Conservation (phyloP, 2,113 vertebrate species). For the Paradoxurus hermaphroditus region DNA sequence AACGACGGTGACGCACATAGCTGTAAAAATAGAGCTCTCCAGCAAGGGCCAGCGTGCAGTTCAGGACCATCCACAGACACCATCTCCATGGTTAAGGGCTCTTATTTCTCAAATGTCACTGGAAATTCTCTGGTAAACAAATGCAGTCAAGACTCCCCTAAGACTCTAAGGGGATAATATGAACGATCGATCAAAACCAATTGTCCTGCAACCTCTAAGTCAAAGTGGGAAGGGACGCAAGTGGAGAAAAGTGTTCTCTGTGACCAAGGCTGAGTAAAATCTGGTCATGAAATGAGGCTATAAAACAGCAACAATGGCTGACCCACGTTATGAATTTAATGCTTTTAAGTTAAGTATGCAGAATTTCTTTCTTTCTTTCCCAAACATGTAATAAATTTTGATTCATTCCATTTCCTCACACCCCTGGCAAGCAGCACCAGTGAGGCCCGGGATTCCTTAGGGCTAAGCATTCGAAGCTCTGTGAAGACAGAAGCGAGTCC, state of each 20-base stretch:
- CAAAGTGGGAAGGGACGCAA: slow-evolving; percentile 18
- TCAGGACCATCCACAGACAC: slow-evolving; percentile 50
- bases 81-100: slow-evolving; percentile 16
- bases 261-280: background rate
- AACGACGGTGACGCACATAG: slow-evolving; percentile 58
- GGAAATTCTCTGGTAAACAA: slow-evolving; percentile 38
- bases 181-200: background rate
- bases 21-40: slow-evolving; percentile 64
- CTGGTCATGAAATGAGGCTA: background rate
- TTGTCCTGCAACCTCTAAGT: background rate
- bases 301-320: background rate
- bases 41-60: background rate
- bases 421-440: background rate
- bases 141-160: background rate
- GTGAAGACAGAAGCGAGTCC: background rate
- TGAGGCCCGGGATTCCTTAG: background rate
- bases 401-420: background rate
- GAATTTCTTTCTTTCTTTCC: background rate
- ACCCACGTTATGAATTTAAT: slow-evolving; percentile 1
- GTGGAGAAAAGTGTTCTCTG: background rate
- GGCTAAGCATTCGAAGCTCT: background rate
- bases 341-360: background rate
- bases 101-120: slow-evolving; percentile 40
- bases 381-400: background rate
- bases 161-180: background rate